phyloP scores from a whole-genome alignment of 2,797 vertebrate species.

The Anguilla pacifica region DNA sequence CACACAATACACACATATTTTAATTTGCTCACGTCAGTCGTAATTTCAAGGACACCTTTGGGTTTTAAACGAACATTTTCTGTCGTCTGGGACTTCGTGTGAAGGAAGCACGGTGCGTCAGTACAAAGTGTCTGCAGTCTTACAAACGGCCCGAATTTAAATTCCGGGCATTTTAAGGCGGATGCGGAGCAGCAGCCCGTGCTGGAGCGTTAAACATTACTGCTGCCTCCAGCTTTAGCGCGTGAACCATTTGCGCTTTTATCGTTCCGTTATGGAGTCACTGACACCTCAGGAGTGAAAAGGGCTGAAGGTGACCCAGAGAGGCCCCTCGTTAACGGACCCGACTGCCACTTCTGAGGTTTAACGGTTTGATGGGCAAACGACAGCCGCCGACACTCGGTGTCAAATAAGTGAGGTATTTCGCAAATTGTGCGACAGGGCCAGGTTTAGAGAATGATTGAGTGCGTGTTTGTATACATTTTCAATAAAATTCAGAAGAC shows the following conservation, averaged over 20 bases:
- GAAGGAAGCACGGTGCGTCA: neutral
- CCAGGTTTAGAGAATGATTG: neutral
- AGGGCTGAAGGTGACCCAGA: neutral
- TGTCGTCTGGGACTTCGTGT: neutral
- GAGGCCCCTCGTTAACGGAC: constrained; percentile 31
- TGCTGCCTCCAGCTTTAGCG: neutral
- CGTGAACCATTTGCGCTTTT: neutral
- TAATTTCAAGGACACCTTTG: neutral
- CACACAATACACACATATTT: no score
- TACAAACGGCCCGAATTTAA: neutral
- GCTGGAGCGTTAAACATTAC: constrained; percentile 36
- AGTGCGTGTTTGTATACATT: neutral
- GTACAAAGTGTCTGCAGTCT: neutral
- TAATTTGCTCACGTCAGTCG: no score
- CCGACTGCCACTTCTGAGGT: neutral
- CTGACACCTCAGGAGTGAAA: constrained; percentile 9
- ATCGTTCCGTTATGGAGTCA: neutral
- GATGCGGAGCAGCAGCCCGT: neutral
- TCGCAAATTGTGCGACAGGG: neutral
- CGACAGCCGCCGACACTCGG: neutral
- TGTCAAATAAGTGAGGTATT: neutral
- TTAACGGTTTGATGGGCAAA: neutral
- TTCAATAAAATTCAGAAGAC: neutral
- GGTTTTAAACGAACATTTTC: neutral
- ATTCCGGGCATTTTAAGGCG: neutral